phyloP scores from a whole-genome alignment of 2,888 invertebrate genomes.

The Callyntrura sp. region DNA sequence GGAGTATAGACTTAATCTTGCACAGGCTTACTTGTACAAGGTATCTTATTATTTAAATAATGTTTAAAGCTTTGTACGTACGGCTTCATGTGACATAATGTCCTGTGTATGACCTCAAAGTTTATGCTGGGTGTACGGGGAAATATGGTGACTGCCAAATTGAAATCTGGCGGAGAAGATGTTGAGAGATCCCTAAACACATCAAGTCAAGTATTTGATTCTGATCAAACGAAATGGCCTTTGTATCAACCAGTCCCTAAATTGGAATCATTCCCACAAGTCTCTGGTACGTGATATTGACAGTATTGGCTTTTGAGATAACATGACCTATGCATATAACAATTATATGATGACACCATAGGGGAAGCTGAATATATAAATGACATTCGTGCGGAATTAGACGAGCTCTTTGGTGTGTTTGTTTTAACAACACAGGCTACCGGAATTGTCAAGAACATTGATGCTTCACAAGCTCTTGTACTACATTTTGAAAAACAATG shows the following conservation, averaged over 20 bases:
- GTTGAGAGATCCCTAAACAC: slow-evolving; percentile 40
- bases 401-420: slow-evolving; percentile 85
- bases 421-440: slow-evolving; percentile 85
- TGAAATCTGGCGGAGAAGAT: slow-evolving; percentile 60
- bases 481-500: too few relatives aligned
- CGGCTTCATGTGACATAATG: too few relatives aligned
- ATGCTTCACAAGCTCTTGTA: slow-evolving; percentile 85
- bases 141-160: not conserved
- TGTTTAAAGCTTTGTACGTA: slow-evolving; percentile 71
- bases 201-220: slow-evolving; percentile 90
- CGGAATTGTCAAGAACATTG: slow-evolving; percentile 85
- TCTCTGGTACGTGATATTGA: slow-evolving; percentile 85
- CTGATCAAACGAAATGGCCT: slow-evolving; percentile 90
- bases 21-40: slow-evolving; percentile 60
- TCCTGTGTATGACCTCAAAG: slow-evolving; percentile 87
- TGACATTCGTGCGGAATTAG: slow-evolving; percentile 83
- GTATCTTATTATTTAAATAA: slow-evolving; percentile 21
- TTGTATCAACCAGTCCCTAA: slow-evolving; percentile 90
- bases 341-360: not conserved
- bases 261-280: slow-evolving; percentile 89
- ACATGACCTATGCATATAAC: not conserved
- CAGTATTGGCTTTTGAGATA: not conserved
- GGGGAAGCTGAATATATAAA: slow-evolving; percentile 93
- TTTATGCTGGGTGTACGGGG: slow-evolving; percentile 85
- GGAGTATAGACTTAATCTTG: slow-evolving; percentile 49